Base-by-base conservation (phyloP, 2,113 vertebrate genomes). In the Notiomystis cincta region DNA sequence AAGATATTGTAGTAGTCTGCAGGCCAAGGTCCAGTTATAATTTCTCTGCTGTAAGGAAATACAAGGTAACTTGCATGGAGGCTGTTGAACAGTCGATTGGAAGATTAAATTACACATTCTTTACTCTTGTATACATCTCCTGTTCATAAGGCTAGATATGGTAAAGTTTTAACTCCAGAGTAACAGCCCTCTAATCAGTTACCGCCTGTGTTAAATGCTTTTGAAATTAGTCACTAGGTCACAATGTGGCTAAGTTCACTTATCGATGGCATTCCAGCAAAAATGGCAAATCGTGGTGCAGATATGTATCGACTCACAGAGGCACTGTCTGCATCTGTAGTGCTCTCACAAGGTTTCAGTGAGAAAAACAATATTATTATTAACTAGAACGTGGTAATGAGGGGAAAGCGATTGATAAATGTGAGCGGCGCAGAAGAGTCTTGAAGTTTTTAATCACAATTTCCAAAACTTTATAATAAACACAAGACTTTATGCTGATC, bases 201-300 rank as follows among this genome's bases (percentile, higher is more conserved):
- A 62, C 72, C 87, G 61, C 81, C 83, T 90, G 37, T 93, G 61
- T 84, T 79, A 93, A 96, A 93, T 82, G 71, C 61, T 51, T 91
- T 95, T 44, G 85, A 82, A 91, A 89, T 95, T 95, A 95, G 95
- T 97, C 91, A 94, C 75, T 44, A 28, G 57, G 95, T 95, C 87
- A 69, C 85, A 67, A 35, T 80, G 96, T 97, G 94, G 51, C 90
- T 85, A 75, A 94, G 93, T 96, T 96, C 84, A 53, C 64, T 94
- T 93, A 77, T 38, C 10, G 47, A 9, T 91, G 54, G 19, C 60
- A 72, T 93, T 96, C 84, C 75, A 90, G 48, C 65, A 82, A 96
- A 96, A 96, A 87, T 40, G 70, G 87, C 72, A 96, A 90, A 91
- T 87, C 62, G 20, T 47, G 37, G 33, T 85, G 47, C 61, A 78